A percentile compares a stretch with the other conserved stretches of the same genome.
phyloP scores from a whole-genome alignment of 1,140 invertebrate genomes.

The Pseudomyrmex pallidus region DNA sequence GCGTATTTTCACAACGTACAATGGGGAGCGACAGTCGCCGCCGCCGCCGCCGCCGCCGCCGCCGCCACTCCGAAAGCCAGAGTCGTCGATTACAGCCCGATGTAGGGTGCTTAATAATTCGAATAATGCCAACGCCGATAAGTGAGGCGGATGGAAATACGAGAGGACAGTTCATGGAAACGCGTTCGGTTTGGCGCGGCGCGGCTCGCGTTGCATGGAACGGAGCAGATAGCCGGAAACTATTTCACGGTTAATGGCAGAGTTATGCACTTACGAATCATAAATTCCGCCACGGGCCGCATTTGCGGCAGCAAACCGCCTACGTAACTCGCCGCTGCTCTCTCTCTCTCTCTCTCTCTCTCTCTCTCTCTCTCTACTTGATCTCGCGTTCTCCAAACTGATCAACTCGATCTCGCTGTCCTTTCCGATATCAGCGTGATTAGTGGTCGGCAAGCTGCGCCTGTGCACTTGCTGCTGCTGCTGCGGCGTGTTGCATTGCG shows the following conservation, averaged over 20 bases:
- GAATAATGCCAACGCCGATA: conserved; percentile 69
- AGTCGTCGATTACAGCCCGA: conserved; percentile 43
- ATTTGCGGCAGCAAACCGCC: conserved; percentile 45
- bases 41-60: not conserved
- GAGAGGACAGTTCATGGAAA: conserved; percentile 48
- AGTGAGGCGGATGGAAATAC: conserved; percentile 72
- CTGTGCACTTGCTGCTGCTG: not conserved
- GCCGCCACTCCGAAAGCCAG: not conserved
- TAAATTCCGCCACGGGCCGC: conserved; percentile 75
- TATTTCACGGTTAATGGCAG: conserved; percentile 77
- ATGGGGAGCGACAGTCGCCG: not conserved
- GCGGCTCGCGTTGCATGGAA: conserved; percentile 58
- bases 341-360: too few species aligned
- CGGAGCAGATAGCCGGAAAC: conserved; percentile 73
- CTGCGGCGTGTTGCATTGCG: too few species aligned
- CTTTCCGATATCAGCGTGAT: conserved; percentile 53
- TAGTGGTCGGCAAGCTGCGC: conserved; percentile 28
- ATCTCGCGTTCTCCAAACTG: conserved; percentile 52
- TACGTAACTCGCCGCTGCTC: conserved; percentile 47
- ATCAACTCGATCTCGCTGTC: conserved; percentile 54
- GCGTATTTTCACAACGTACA: not conserved
- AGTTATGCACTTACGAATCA: conserved; percentile 78
- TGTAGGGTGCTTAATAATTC: conserved; percentile 66
- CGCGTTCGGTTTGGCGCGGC: conserved; percentile 8
- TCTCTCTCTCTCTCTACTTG: conserved; percentile 2